Conservation (phyloP, 2,113 vertebrate genomes). For the Notiomystis cincta region DNA sequence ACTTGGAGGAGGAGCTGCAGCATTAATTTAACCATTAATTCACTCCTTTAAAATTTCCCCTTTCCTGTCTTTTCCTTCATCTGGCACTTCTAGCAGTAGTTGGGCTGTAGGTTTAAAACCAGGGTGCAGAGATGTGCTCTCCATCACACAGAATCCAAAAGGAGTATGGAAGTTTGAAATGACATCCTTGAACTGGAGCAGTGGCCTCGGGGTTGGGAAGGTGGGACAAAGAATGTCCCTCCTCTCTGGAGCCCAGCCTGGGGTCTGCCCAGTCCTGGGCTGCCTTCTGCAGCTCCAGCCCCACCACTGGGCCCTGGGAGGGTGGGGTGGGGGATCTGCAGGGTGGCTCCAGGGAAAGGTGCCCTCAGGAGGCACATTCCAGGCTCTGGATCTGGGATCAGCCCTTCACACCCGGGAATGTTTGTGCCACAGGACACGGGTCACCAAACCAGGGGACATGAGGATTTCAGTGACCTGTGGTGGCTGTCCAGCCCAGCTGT, state of each 20-base stretch:
- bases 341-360: not conserved
- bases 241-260: not conserved
- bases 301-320: not conserved
- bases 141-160: not conserved
- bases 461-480: not conserved
- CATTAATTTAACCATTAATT: conserved; percentile 41
- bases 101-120: not conserved
- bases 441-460: not conserved
- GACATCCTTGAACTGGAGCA: not conserved
- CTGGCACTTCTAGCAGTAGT: not conserved
- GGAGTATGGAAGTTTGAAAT: not conserved
- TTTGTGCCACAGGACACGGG: not conserved
- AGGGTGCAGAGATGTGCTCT: not conserved
- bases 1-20: not conserved
- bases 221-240: not conserved
- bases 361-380: not conserved
- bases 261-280: not conserved
- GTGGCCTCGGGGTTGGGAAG: not conserved
- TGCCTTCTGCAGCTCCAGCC: not conserved
- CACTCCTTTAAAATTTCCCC: not conserved
- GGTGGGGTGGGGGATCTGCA: not conserved
- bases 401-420: not conserved
- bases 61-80: not conserved
- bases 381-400: not conserved
- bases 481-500: not conserved